phyloP scores from a whole-genome alignment of 2,888 invertebrate species.

The Clanis bilineata region DNA sequence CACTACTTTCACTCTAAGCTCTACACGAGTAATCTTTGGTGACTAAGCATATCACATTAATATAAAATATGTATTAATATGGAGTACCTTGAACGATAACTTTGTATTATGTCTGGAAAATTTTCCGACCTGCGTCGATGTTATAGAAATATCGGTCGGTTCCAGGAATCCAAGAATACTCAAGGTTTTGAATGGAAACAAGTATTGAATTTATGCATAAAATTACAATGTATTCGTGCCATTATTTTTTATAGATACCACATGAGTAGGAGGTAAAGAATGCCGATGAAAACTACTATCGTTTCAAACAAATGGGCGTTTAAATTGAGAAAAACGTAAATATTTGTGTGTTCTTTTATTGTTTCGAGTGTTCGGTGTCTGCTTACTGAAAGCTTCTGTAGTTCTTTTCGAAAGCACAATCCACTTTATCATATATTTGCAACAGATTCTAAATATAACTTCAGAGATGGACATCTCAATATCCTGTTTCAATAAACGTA shows the following conservation, averaged over 20 bases:
- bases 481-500: too few relatives aligned
- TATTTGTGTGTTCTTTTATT: not conserved
- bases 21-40: not conserved
- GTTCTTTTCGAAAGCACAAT: not conserved
- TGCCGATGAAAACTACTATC: not conserved
- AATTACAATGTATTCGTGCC: not conserved
- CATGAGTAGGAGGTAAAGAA: not conserved
- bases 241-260: not conserved
- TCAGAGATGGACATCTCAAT: not conserved
- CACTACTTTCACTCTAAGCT: not conserved
- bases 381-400: conserved; percentile 20
- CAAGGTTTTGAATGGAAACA: not conserved
- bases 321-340: not conserved
- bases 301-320: not conserved
- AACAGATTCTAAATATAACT: not conserved
- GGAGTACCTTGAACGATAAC: not conserved
- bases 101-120: not conserved
- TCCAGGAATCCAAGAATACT: not conserved
- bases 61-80: not conserved
- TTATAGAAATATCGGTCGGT: not conserved
- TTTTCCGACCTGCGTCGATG: not conserved
- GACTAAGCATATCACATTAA: not conserved
- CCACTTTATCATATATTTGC: not conserved
- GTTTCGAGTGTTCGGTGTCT: not conserved
- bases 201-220: conserved; percentile 5